Evolutionary conservation across 1,140 invertebrate species (phyloP), one percentile per base, ranked within the genome.

Genomic region (Camponotus floridanus): DNA sequence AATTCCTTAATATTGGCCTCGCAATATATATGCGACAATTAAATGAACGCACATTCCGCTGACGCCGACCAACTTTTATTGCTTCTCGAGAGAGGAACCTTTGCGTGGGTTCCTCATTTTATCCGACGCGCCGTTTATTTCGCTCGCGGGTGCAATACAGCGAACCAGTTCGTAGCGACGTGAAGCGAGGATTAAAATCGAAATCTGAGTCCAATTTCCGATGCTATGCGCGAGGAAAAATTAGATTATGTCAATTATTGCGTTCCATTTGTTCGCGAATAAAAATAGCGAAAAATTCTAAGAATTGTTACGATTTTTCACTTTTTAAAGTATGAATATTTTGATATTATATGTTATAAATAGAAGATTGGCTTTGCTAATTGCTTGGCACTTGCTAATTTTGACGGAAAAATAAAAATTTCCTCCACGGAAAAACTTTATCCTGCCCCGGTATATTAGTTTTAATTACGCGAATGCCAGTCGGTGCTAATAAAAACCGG

Each of bases 401-500:
- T 11, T 3, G 51, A 6, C 6, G 26, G 48, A 67, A 15, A 31
- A 31, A 15, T 31, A 48, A 31, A 79, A 39, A 39, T 39, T 39
- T 36, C 39, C 21, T 65, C 31, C 26, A 39, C 59, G 9, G 4
- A 11, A 42, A 65, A 26, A 45, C 26, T 26, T 78, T 81, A 73
- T 51, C 31, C 59, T 42, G 33, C 61, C 39, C 39, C 59, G 21
- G 64, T 3, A 74, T n/a, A 4, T 18, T 45, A 73, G 73, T 67
- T 61, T 59, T 39, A 39, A 67, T 67, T 48, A 67, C 57, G 33
- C 48, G 36, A 45, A 62, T 31, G 74, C 48, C 51, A 39, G 51
- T 15, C 62, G 18, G 39, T 48, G 67, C 59, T 65, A 64, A 78
- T 83, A 76, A 87, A 81, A 85, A 91, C 87, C 88, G 87, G 88